Base-by-base conservation (phyloP, 1,140 invertebrate species). In the Drosophila auraria region DNA sequence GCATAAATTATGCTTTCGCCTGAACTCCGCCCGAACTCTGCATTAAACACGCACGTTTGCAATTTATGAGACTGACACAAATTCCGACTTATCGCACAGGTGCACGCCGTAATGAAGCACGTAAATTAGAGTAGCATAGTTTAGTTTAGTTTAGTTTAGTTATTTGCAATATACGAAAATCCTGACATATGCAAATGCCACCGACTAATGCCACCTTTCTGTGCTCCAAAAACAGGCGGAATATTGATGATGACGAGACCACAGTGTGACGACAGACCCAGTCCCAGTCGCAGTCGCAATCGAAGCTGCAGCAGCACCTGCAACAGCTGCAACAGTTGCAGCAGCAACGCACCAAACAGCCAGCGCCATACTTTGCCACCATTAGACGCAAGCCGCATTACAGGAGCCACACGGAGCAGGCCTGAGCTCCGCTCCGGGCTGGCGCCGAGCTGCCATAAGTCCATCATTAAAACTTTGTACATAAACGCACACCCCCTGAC, bases 201-300 rank as follows among this genome's bases (percentile, higher is more conserved):
- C 23, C 33, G 25, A 36, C 33, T 64, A 69, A 58, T 64, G 9
- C 15, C 20, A n/a, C n/a, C n/a, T 59, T 49, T 62, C 42, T 40
- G 15, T 71, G 33, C 40, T 45, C 30, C 44, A 17, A 12, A 49
- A 80, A 81, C 82, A 93, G 92, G 91, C 92, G 90, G 86, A 92
- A 93, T 93, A 93, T 93, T 93, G 92, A 93, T 92, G 92, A 93
- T 76, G 92, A 93, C 80, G 92, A 93, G 65, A 93, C 92, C 71
- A 93, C 92, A 45, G 92, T 93, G 70, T 92, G 91, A 92, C 83
- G 78, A 86, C 69, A 79, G 72, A 27, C 78, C 61, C 51, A 74
- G 56, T 50, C 56, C 25, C 59, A 54, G 12, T 45, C 70, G 20
- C 65, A 61, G 42, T 44, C 42, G 45, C 33, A 42, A 51, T 45